phyloP scores from a whole-genome alignment of 2,797 vertebrate species.

The Phalanger gymnotis region DNA sequence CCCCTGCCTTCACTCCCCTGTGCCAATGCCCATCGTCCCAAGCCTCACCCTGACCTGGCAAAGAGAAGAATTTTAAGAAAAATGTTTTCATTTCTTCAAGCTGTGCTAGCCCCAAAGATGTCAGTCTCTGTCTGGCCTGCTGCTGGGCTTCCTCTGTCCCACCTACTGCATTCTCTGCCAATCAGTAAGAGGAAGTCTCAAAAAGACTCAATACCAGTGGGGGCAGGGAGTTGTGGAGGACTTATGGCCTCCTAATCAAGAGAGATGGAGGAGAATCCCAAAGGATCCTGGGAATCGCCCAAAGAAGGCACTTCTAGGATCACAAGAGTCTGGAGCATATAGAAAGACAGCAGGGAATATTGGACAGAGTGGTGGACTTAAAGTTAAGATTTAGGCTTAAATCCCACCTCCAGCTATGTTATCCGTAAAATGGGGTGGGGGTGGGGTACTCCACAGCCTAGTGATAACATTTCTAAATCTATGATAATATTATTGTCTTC shows the following conservation, averaged over 20 bases:
- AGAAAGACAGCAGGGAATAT: neutral
- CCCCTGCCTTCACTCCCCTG: conserved; percentile 47
- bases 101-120: conserved; percentile 60
- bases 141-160: conserved; percentile 49
- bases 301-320: neutral
- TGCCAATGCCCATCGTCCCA: conserved; percentile 44
- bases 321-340: neutral
- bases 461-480: neutral
- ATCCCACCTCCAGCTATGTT: neutral
- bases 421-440: neutral
- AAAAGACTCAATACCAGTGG: neutral
- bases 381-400: neutral
- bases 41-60: conserved; percentile 65
- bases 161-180: conserved; percentile 63
- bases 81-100: conserved; percentile 66
- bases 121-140: conserved; percentile 43
- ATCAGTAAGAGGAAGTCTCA: conserved; percentile 42
- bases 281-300: neutral
- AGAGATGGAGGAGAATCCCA: neutral
- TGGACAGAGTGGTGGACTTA: neutral
- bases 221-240: neutral
- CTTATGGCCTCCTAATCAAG: neutral
- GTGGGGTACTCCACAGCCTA: neutral
- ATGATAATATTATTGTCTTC: neutral
- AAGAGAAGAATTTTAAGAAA: conserved; percentile 74